These are phyloP conservation scores for Blastomussa wellsi DNA, from an alignment of 92 coral and sea anemone species.

Conservation along the genomic window DNA sequence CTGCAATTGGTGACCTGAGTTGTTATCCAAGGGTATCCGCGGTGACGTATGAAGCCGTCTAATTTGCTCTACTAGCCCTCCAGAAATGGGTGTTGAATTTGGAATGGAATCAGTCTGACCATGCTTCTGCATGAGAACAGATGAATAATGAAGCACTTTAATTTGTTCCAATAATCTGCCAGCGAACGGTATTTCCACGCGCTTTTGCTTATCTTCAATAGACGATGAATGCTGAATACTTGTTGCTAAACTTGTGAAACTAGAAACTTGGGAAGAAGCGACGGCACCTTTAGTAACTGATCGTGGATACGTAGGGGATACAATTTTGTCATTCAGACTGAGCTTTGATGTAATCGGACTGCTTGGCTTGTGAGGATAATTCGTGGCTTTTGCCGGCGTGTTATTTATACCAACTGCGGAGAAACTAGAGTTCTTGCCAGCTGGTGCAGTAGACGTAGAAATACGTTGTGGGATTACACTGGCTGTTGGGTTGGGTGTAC, in stretches of 20 bases:
- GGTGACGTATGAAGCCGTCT: background rate
- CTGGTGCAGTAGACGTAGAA: background rate
- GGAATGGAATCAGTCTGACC: background rate
- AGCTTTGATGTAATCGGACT: background rate
- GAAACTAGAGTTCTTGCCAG: background rate
- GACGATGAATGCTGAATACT: background rate
- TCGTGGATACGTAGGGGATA: background rate
- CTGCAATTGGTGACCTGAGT: background rate
- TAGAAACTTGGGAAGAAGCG: background rate
- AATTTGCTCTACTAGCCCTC: slow-evolving; percentile 22
- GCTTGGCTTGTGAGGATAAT: background rate
- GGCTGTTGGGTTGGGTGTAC: background rate
- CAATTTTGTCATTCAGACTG: background rate
- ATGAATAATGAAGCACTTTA: background rate
- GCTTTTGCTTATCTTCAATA: slow-evolving; percentile 17
- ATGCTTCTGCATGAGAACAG: background rate
- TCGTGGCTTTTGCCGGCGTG: background rate
- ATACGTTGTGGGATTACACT: background rate
- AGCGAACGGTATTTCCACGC: slow-evolving; percentile 33
- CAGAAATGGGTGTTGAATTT: slow-evolving; percentile 12
- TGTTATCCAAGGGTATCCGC: background rate
- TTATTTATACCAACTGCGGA: background rate
- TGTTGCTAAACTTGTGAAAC: background rate
- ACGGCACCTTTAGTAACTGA: background rate
- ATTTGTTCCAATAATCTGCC: slow-evolving; percentile 29